A percentile compares a stretch with the other conserved stretches of the same genome.
Conservation (phyloP, 2,113 vertebrate species). For the Harpagus bidentatus region DNA sequence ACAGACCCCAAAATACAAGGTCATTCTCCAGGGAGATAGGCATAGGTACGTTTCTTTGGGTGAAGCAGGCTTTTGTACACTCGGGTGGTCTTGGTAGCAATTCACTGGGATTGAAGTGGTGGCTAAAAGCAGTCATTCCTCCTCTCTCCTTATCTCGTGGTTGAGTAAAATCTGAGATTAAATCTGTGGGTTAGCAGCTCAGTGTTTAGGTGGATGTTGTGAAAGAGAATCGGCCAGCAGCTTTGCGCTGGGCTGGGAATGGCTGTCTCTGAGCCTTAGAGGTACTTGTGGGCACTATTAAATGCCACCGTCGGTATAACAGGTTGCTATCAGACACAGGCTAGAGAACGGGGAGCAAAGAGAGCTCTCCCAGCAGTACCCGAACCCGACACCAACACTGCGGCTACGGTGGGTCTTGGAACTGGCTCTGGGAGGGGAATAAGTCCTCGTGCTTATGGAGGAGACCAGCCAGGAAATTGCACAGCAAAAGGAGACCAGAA, state of each 20-base stretch:
- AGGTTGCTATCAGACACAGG: background rate
- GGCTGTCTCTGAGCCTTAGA: background rate
- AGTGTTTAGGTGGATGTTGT: background rate
- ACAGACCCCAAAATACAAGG: background rate
- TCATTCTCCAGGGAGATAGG: background rate
- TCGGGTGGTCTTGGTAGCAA: background rate
- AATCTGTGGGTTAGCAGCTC: background rate
- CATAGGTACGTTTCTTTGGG: rapidly evolving
- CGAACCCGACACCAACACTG: background rate
- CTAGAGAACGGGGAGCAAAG: rapidly evolving
- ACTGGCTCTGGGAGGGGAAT: background rate
- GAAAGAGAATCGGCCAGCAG: background rate
- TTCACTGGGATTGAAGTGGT: background rate
- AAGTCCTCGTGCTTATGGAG: background rate
- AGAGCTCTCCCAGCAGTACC: background rate
- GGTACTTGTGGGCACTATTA: background rate
- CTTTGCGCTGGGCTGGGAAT: background rate
- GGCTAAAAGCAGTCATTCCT: background rate
- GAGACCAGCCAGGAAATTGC: background rate
- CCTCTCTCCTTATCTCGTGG: background rate
- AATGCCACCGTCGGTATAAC: background rate
- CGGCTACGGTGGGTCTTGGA: background rate
- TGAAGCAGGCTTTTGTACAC: background rate
- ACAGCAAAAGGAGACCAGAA: background rate
- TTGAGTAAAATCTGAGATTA: background rate